Evolutionary conservation across 2,888 invertebrate genomes (phyloP).

Genomic region (Mythimna ferrago): DNA sequence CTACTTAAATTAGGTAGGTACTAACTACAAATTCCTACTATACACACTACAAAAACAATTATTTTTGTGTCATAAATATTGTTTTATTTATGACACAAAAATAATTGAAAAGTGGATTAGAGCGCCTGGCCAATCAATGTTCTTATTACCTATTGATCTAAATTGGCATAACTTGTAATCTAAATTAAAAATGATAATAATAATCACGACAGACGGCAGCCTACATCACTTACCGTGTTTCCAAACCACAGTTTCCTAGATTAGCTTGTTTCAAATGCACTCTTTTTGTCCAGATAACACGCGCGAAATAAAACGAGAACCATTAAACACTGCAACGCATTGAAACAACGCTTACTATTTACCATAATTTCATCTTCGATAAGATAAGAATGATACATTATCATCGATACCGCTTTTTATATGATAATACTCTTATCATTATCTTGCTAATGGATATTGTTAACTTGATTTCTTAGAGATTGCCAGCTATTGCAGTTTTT

Average conservation of each 20-base stretch:
- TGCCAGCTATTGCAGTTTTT: conserved; percentile 54
- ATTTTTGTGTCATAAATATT: no score
- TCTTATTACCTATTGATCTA: conserved; percentile 7
- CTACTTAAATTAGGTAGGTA: no score
- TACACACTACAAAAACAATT: no score
- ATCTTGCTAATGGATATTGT: conserved; percentile 67
- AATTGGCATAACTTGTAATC: not conserved
- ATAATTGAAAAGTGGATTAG: not conserved
- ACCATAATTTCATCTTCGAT: conserved; percentile 83
- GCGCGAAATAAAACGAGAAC: conserved; percentile 65
- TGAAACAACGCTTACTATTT: conserved; percentile 71
- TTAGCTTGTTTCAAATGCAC: conserved; percentile 73
- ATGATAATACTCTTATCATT: conserved; percentile 58
- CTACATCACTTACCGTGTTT: conserved; percentile 51
- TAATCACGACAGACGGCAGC: conserved; percentile 6
- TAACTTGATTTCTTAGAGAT: conserved; percentile 71
- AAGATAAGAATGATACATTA: conserved; percentile 71
- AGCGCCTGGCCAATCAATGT: not conserved
- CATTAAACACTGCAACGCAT: conserved; percentile 74
- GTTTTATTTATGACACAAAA: conserved; percentile 3
- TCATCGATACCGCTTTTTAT: conserved; percentile 62
- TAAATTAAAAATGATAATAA: conserved; percentile 4
- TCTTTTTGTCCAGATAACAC: conserved; percentile 74
- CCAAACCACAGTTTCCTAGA: conserved; percentile 60
- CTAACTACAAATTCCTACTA: no score